These are phyloP conservation scores for Entomyzon cyanotis DNA, from an alignment of 2,113 vertebrate genomes.

Conservation along the genomic window DNA sequence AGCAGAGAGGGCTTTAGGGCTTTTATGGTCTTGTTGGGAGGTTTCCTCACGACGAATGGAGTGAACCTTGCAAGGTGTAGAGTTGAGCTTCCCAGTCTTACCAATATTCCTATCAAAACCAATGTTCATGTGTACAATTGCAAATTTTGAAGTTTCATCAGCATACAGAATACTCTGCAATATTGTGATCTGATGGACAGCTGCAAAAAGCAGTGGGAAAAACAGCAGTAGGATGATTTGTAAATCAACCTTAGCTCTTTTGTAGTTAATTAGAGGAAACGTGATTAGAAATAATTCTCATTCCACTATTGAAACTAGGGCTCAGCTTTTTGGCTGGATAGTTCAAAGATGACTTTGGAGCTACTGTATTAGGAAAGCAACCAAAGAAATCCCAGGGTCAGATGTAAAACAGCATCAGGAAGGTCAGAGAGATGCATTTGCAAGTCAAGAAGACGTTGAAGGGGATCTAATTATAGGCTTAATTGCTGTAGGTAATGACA, in stretches of 20 bases:
- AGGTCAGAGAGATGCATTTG: conserved; percentile 33
- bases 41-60: not conserved
- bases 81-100: not conserved
- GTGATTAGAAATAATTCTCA: conserved; percentile 28
- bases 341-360: not conserved
- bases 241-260: not conserved
- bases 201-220: not conserved
- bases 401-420: conserved; percentile 33
- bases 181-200: not conserved
- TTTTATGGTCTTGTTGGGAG: not conserved
- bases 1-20: not conserved
- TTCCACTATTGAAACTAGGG: not conserved
- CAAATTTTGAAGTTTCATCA: not conserved
- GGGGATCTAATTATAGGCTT: conserved; percentile 59
- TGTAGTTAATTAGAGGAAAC: conserved; percentile 16
- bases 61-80: not conserved
- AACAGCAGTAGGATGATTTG: not conserved
- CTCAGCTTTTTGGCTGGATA: not conserved
- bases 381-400: not conserved
- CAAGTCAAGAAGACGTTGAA: conserved; percentile 58
- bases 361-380: not conserved
- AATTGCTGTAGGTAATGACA: conserved; percentile 34
- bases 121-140: not conserved
- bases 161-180: not conserved
- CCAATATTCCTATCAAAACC: not conserved